Evolutionary conservation across 2,797 vertebrate genomes (phyloP), one percentile per base, ranked within the genome.

Genomic region (Morus bassanus): DNA sequence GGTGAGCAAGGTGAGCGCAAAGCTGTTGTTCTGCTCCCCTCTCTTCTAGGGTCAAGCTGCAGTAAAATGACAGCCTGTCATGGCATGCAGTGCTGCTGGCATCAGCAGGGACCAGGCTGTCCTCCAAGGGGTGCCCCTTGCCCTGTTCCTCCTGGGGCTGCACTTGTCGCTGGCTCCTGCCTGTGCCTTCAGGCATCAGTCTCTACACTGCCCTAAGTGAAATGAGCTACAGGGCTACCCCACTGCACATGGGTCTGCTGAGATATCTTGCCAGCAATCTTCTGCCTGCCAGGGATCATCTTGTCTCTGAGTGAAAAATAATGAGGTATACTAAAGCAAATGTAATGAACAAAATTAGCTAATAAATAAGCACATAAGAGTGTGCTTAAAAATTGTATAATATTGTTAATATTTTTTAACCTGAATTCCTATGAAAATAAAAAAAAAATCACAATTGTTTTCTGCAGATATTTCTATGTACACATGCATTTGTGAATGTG

Each of bases 391-490:
- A 85, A 33, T 10, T 61, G 9, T 30, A 23, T 30, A 39, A 6
- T 74, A 14, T 17, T 18, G 4, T 11, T 80, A 35, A 63, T 46
- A 14, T 43, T 35, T 83, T 79, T 69, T 70, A 43, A 39, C 23
- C 4, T 9, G 33, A 73, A 88, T 72, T 65, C 3, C 0, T 23
- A 45, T 37, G 21, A 50, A 93, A 81, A 81, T 28, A 37, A 18
- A 56, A 16, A 39, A 6, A 11, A 76, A 15, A 2, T 2, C 2
- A 22, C 2, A 4, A 2, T n/a, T 41, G 1, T 48, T 88, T 91
- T 78, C 65, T 33, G 18, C 37, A 41, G 54, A 2, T 57, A 59
- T 46, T 81, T 87, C 54, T 67, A 19, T 28, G 27, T 13, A 57
- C 2, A 3, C 4, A 3, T 19, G n/a, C 21, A 33, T 35, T 63